These are phyloP conservation scores for Himalopsyche tibetana DNA, from an alignment of 2,888 invertebrate species.

Conservation along the genomic window DNA sequence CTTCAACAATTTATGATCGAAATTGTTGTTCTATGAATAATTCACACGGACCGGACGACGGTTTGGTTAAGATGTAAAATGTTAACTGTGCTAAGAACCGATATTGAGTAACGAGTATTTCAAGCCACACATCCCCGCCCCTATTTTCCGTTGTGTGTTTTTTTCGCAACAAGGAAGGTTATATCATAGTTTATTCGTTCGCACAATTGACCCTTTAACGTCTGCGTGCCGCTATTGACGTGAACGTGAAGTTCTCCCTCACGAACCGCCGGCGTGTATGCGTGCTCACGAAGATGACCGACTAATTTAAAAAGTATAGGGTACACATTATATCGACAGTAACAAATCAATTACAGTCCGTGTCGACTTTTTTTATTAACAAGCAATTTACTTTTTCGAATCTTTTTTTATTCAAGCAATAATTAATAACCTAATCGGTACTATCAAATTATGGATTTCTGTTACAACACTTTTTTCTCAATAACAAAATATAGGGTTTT, in stretches of 20 bases:
- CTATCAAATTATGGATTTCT: no score
- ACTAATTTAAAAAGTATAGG: not conserved
- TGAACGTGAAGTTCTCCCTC: not conserved
- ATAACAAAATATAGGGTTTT: no score
- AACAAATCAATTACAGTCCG: no score
- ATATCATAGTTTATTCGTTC: constrained; percentile 9
- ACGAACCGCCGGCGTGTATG: not conserved
- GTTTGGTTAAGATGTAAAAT: no score
- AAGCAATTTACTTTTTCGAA: no score
- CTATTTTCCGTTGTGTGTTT: not conserved
- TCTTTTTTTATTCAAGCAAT: no score
- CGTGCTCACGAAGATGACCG: not conserved
- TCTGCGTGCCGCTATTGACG: constrained; percentile 18
- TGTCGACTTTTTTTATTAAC: no score
- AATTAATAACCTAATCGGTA: no score
- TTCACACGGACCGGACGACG: no score
- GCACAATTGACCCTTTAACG: constrained; percentile 25
- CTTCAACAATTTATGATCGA: no score
- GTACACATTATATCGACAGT: not conserved
- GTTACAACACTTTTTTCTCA: no score
- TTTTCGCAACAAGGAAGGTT: constrained; percentile 19
- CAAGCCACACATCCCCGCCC: not conserved
- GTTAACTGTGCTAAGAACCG: not conserved
- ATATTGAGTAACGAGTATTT: not conserved
- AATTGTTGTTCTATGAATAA: no score